phyloP scores from a whole-genome alignment of 1,140 invertebrate species.

The Apis mellifera region Amel_HAv3.1 CM009932.2:10872501-10873000 shows the following conservation, averaged over 20 bases:
- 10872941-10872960: background rate
- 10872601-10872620: constrained; percentile 20
- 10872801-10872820: background rate
- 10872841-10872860: background rate
- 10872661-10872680: background rate
- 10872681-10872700: background rate
- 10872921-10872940: constrained; percentile 18
- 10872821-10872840: background rate
- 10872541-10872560: constrained; percentile 6
- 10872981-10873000: background rate
- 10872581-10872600: constrained; percentile 22
- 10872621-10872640: constrained; percentile 10
- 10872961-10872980: background rate
- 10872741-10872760: constrained; percentile 1
- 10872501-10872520: constrained; percentile 75
- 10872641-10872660: background rate
- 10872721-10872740: background rate
- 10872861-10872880: background rate
- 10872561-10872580: constrained; percentile 1
- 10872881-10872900: no score
- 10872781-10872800: background rate
- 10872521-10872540: constrained; percentile 50
- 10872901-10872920: background rate
- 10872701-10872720: background rate
- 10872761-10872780: background rate